A percentile compares a stretch with the other conserved stretches of the same genome.
Conservation (phyloP, 1,140 invertebrate genomes). For the Goniozus legneri region DNA sequence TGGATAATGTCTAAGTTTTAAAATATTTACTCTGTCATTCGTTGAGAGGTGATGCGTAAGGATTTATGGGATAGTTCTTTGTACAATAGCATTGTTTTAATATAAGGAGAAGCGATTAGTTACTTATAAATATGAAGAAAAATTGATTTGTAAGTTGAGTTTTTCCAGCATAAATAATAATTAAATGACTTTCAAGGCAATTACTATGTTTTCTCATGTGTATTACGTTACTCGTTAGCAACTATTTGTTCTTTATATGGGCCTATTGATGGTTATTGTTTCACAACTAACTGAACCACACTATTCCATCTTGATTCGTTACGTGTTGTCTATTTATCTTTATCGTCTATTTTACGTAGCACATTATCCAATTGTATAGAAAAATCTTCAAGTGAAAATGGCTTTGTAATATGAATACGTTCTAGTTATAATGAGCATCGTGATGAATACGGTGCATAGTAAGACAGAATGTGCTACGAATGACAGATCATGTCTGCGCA, state of each 20-base stretch:
- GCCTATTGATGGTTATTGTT: not conserved
- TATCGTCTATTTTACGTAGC: not conserved
- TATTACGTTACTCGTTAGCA: not conserved
- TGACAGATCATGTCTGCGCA: no score
- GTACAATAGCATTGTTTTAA: conserved; percentile 31
- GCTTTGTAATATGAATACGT: no score
- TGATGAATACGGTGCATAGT: no score
- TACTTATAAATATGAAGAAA: conserved; percentile 30
- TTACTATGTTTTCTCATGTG: conserved; percentile 18
- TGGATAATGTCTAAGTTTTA: conserved; percentile 24
- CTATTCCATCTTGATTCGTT: not conserved
- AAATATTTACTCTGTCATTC: conserved; percentile 23
- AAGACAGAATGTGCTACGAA: no score
- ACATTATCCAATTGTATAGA: not conserved
- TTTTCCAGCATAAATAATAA: conserved; percentile 30
- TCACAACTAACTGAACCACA: not conserved
- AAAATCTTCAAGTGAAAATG: no score
- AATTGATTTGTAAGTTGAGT: conserved; percentile 33
- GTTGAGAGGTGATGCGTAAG: conserved; percentile 9
- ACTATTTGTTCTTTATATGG: not conserved
- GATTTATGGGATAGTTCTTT: conserved; percentile 27
- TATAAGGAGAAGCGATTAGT: conserved; percentile 30
- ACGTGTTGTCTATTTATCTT: not conserved
- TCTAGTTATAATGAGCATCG: no score
- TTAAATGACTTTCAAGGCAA: conserved; percentile 25